Conservation (phyloP, 2,113 vertebrate species). For the Chinchilla lanigera region DNA sequence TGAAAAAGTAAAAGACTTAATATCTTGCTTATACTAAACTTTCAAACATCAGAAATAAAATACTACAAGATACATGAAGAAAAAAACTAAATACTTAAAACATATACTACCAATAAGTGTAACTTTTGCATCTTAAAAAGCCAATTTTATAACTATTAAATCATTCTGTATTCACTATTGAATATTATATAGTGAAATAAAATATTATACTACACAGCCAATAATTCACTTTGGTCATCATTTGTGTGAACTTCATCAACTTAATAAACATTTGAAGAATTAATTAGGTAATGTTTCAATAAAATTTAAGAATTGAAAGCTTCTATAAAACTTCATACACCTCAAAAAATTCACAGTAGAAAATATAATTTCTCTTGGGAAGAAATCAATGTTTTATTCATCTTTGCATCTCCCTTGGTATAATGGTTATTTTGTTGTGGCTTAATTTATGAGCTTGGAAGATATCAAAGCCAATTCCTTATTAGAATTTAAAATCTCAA, state of each 20-base stretch:
- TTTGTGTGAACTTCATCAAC: conserved; percentile 34
- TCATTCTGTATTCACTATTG: background rate
- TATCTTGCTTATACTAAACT: background rate
- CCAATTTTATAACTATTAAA: background rate
- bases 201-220: background rate
- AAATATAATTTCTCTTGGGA: background rate
- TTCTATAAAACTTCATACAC: background rate
- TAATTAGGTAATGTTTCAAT: background rate
- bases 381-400: background rate
- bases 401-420: background rate
- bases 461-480: background rate
- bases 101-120: background rate
- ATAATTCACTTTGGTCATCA: background rate
- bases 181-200: conserved; percentile 22
- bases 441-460: conserved; percentile 33
- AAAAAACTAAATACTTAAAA: background rate
- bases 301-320: background rate
- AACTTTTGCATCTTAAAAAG: background rate
- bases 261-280: background rate
- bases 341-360: background rate
- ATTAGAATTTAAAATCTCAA: background rate
- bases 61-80: background rate
- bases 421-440: background rate
- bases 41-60: background rate
- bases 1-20: background rate